These are phyloP conservation scores for Aurelia aurita DNA, from an alignment of 30 jellyfish, hydroid and myxozoan species.

Conservation along the genomic window DNA sequence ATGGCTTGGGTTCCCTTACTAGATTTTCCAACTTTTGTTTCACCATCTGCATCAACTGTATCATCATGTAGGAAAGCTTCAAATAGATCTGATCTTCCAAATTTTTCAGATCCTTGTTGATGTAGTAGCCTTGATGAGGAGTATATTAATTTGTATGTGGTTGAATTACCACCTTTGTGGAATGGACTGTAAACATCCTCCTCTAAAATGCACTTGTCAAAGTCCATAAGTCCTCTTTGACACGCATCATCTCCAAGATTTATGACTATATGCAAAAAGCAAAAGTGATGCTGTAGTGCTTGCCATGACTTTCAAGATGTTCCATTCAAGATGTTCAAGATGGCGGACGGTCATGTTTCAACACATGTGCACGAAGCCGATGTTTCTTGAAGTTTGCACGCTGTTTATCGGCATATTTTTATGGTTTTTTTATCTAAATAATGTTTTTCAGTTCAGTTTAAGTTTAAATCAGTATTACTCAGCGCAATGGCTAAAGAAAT, in stretches of 20 bases:
- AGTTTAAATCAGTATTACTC: no score
- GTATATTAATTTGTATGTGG: slow-evolving; percentile 27
- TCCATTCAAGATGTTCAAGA: no score
- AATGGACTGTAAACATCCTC: slow-evolving; percentile 16
- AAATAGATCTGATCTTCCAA: slow-evolving; percentile 33
- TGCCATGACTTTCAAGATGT: not conserved
- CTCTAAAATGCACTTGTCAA: slow-evolving; percentile 34
- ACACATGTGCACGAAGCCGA: no score
- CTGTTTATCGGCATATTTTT: no score
- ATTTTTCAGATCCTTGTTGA: slow-evolving; percentile 50
- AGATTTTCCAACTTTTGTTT: slow-evolving; percentile 20
- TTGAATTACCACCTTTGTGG: slow-evolving; percentile 28
- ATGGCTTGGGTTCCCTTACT: slow-evolving; percentile 24
- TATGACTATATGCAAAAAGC: slow-evolving; percentile 32
- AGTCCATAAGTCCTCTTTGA: slow-evolving; percentile 28
- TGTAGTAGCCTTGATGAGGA: slow-evolving; percentile 25
- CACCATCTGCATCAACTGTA: not conserved
- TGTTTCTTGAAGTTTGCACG: no score
- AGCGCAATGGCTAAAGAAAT: no score
- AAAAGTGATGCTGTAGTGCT: slow-evolving; percentile 38
- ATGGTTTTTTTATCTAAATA: no score
- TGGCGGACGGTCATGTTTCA: no score
- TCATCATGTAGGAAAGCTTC: slow-evolving; percentile 4
- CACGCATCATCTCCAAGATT: slow-evolving; percentile 52
- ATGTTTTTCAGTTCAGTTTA: no score